phyloP scores from a whole-genome alignment of 2,113 vertebrate species.

The Poeciliopsis occidentalis region DNA sequence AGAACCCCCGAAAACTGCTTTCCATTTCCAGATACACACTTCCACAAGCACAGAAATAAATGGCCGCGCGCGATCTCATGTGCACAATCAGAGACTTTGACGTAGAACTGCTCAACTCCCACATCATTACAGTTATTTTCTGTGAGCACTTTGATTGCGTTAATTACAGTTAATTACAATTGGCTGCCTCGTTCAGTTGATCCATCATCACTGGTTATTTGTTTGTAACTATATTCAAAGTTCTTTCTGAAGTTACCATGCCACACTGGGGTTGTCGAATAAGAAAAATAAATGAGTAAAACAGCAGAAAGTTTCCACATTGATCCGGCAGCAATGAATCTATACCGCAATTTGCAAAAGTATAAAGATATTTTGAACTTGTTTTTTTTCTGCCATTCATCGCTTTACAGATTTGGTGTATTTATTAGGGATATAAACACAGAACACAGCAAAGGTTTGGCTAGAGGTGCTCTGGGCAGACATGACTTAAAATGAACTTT shows the following conservation, averaged over 20 bases:
- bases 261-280: constrained; percentile 38
- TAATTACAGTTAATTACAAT: constrained; percentile 70
- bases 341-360: background rate
- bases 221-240: constrained; percentile 61
- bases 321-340: constrained; percentile 48
- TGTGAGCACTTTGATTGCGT: constrained; percentile 67
- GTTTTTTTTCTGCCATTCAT: too few species aligned
- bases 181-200: constrained; percentile 56
- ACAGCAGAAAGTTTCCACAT: constrained; percentile 44
- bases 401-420: background rate
- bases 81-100: constrained; percentile 50
- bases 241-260: constrained; percentile 51
- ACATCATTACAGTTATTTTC: constrained; percentile 64
- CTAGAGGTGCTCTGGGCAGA: too few species aligned
- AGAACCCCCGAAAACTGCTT: background rate
- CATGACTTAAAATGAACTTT: too few species aligned
- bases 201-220: constrained; percentile 70
- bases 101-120: constrained; percentile 54
- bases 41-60: constrained; percentile 8
- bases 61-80: constrained; percentile 22
- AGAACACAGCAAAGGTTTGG: too few species aligned
- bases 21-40: background rate
- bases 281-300: background rate
- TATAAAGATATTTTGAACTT: background rate
- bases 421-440: background rate